Evolutionary conservation across 1,140 invertebrate genomes (phyloP), one percentile per base, ranked within the genome.

Genomic region (Sitobion miscanthi): DNA sequence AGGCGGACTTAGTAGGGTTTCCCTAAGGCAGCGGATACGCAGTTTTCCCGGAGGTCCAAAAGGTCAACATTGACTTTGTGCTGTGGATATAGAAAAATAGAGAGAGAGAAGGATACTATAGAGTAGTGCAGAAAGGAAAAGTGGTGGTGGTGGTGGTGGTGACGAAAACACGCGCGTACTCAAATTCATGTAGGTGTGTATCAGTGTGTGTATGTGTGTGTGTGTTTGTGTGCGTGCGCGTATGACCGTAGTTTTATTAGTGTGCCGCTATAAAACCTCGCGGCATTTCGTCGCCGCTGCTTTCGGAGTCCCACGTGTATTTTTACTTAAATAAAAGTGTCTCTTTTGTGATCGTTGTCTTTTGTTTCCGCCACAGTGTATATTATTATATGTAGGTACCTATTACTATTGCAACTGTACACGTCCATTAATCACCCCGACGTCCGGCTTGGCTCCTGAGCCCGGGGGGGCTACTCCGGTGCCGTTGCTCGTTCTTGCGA

Each of bases 281-380:
- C 62, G n/a, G 62, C 62, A 35, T 77, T 77, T 23, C 30, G 57
- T 30, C 57, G 14, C 14, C 62, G 62, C 62, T 17, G 62, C 5
- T 77, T 77, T 77, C 62, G 17, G 62, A n/a, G 62, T 77, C 62
- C 62, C 62, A 77, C 62, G 62, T 77, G 62, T n/a, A 77, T n/a
- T 77, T 77, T 77, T 77, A 77, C 62, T 77, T n/a, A n/a, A 77
- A 77, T 77, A 77, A 77, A 77, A 77, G 62, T 77, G 62, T 77
- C 62, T 77, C 62, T 77, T 77, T 77, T 77, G 62, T 77, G 62
- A 77, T 77, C 14, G 62, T n/a, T 5, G 62, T 35, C 62, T 77
- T 77, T 77, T 77, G 62, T 77, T 77, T 77, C n/a, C 30, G 14
- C 30, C 30, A 77, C 62, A 20, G 62, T 6, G 62, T 35, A 77